phyloP scores from a whole-genome alignment of 2,797 vertebrate species.

The Typhlichthys eigenmanni region DNA sequence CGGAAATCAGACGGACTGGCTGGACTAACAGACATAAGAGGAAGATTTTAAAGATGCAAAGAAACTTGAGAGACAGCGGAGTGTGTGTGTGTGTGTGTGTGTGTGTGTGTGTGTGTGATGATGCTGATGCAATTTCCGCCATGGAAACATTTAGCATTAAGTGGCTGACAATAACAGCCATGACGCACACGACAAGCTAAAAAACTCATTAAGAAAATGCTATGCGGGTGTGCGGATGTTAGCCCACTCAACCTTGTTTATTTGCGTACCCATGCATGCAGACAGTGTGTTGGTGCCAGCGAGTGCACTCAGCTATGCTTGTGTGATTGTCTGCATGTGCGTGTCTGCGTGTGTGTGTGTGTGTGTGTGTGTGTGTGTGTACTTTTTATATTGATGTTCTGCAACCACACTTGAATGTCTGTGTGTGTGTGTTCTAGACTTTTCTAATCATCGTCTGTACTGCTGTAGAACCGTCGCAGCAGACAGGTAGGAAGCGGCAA shows the following conservation, averaged over 20 bases:
- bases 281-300: not conserved
- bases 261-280: not conserved
- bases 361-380: not conserved
- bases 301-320: not conserved
- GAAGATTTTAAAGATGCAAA: not conserved
- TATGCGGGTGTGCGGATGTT: not conserved
- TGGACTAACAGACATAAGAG: not conserved
- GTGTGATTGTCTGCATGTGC: not conserved
- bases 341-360: not conserved
- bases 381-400: too few species aligned
- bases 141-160: conserved; percentile 1
- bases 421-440: not conserved
- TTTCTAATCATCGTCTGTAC: not conserved
- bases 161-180: not conserved
- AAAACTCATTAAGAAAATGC: conserved; percentile 1
- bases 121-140: not conserved
- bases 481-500: not conserved
- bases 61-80: not conserved
- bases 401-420: not conserved
- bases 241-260: not conserved
- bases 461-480: not conserved
- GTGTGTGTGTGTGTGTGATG: not conserved
- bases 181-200: not conserved
- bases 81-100: not conserved
- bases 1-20: too few species aligned